Evolutionary conservation across 1,140 invertebrate species (phyloP), one percentile per base, ranked within the genome.

Genomic region (Macrosteles quadrilineatus): DNA sequence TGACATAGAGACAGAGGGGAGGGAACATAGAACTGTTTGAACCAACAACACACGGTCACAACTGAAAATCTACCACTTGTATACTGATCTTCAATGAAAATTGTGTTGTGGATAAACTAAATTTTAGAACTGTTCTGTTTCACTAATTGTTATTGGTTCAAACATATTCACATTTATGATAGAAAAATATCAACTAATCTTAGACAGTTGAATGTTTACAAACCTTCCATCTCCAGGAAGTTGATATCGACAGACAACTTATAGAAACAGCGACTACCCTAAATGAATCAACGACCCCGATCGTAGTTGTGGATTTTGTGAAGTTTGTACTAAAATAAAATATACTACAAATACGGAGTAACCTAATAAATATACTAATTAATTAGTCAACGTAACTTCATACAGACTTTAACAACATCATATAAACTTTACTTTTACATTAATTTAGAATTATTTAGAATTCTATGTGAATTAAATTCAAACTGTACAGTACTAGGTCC

Each of bases 391-490:
- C 55, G 6, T 27, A 59, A 59, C 27, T n/a, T 14, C 12, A 59
- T 59, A 59, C 27, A 59, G 55, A 59, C 25, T 59, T 30, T 29
- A 59, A 59, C 55, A 59, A 59, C 55, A 59, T 27, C 27, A 27
- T 59, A 59, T 59, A 59, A 59, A 59, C 55, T 59, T 59, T 59
- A 59, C 23, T 59, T 59, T 59, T 59, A 59, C 55, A 59, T 59
- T 59, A 59, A 59, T 59, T 59, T 59, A 59, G 55, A 59, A 59
- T 59, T 29, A 30, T 59, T 59, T 59, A 59, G 55, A 59, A 59
- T 59, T 59, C 55, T 59, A 59, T 59, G 55, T 59, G 14, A 59
- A 59, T 59, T 59, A 11, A 59, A 59, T 59, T 27, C n/a, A 59
- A 59, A 59, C 55, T 59, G 55, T 59, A 59, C 55, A 59, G 6